phyloP scores from a whole-genome alignment of 1,140 invertebrate species.

The Drosophila oshimai region DNA sequence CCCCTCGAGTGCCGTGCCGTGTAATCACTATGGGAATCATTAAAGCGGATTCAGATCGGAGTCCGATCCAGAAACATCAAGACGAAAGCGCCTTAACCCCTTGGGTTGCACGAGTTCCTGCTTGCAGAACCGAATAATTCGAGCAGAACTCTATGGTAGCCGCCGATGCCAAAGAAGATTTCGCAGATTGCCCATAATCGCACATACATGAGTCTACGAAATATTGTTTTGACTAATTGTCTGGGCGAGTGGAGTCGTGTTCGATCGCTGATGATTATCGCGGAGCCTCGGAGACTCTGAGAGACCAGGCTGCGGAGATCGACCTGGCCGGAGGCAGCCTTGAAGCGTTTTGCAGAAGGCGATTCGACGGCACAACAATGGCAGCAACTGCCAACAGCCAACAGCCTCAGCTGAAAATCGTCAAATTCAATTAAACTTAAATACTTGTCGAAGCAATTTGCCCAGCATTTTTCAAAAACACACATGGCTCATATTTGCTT shows the following conservation, averaged over 20 bases:
- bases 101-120: background rate
- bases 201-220: constrained; percentile 30
- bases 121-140: constrained; percentile 47
- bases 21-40: constrained; percentile 67
- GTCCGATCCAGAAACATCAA: constrained; percentile 57
- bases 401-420: constrained; percentile 42
- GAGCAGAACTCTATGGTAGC: constrained; percentile 43
- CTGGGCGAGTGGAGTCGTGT: constrained; percentile 45
- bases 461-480: constrained; percentile 20
- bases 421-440: constrained; percentile 81
- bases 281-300: background rate
- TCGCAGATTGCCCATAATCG: constrained; percentile 69
- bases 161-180: constrained; percentile 75
- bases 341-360: constrained; percentile 67
- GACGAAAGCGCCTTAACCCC: constrained; percentile 55
- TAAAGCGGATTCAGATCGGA: constrained; percentile 60
- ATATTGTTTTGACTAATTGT: constrained; percentile 78
- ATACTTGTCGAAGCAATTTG: constrained; percentile 77
- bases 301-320: constrained; percentile 37
- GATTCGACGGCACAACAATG: constrained; percentile 13
- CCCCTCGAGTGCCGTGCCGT: constrained; percentile 26
- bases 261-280: constrained; percentile 61
- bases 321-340: constrained; percentile 48
- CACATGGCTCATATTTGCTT: constrained; percentile 59
- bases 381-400: too few species aligned